These are phyloP conservation scores for Erebia epiphron DNA, from an alignment of 2,888 invertebrate genomes.

Conservation along the genomic window DNA sequence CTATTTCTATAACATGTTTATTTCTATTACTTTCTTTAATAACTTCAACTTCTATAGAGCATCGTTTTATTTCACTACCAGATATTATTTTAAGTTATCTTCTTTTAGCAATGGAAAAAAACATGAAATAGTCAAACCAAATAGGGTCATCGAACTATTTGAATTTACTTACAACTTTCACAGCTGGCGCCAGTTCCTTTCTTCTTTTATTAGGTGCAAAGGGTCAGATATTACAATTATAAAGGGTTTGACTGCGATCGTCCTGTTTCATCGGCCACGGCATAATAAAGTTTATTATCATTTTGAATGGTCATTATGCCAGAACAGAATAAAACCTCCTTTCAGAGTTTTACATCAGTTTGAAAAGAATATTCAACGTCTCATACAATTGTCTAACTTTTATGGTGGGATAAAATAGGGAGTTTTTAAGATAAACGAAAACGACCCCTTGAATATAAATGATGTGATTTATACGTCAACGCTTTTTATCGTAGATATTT, in stretches of 20 bases:
- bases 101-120: too few species aligned
- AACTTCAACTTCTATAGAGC: too few species aligned
- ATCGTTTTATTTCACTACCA: too few species aligned
- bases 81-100: too few species aligned
- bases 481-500: slow-evolving; percentile 33
- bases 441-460: slow-evolving; percentile 65
- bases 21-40: too few species aligned
- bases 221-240: slow-evolving; percentile 21
- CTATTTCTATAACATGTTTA: too few species aligned
- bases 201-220: slow-evolving; percentile 21
- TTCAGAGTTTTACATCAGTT: slow-evolving; percentile 17
- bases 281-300: slow-evolving; percentile 26
- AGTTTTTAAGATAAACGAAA: slow-evolving; percentile 45
- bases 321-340: slow-evolving; percentile 19
- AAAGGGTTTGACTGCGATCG: slow-evolving; percentile 12
- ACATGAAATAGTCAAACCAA: not conserved
- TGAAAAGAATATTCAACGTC: slow-evolving; percentile 25
- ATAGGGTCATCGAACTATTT: slow-evolving; percentile 13
- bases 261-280: slow-evolving; percentile 14
- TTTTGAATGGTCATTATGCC: slow-evolving; percentile 22
- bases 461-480: slow-evolving; percentile 60
- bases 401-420: slow-evolving; percentile 31
- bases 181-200: slow-evolving; percentile 1
- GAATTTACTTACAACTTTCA: slow-evolving; percentile 18
- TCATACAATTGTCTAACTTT: slow-evolving; percentile 31